Conservation (phyloP, 2,113 vertebrate species). For the Pteropus alecto region DNA sequence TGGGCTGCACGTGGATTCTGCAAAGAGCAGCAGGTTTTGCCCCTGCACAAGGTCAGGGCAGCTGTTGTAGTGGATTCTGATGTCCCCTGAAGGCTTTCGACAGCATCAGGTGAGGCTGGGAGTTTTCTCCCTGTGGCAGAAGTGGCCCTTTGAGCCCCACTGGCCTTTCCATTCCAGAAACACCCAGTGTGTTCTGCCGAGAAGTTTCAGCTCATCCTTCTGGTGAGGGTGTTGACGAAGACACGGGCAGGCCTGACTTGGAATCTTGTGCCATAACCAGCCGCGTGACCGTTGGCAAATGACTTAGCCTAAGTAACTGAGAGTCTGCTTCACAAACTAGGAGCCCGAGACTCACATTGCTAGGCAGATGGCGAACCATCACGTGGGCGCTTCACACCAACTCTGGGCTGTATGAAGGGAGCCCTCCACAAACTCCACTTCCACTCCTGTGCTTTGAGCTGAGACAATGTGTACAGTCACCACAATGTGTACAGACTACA, state of each 20-base stretch:
- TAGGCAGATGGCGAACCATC: fast-evolving
- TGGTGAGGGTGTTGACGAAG: neutral
- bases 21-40: neutral
- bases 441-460: neutral
- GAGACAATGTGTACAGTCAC: neutral
- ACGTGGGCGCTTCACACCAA: fast-evolving
- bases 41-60: neutral
- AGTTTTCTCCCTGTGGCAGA: neutral
- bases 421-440: too few relatives aligned
- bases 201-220: neutral
- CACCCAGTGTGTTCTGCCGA: neutral
- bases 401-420: fast-evolving
- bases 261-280: neutral
- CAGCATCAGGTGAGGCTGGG: too few relatives aligned
- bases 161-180: neutral
- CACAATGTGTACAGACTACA: too few relatives aligned
- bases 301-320: fast-evolving
- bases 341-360: fast-evolving
- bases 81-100: too few relatives aligned
- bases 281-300: neutral
- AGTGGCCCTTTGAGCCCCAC: neutral
- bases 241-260: neutral
- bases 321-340: fast-evolving
- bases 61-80: neutral
- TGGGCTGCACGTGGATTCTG: neutral